A percentile compares a stretch with the other conserved stretches of the same genome.
Evolutionary conservation across 1,140 invertebrate genomes (phyloP).

Genomic region (Schlechtendalia chinensis): DNA sequence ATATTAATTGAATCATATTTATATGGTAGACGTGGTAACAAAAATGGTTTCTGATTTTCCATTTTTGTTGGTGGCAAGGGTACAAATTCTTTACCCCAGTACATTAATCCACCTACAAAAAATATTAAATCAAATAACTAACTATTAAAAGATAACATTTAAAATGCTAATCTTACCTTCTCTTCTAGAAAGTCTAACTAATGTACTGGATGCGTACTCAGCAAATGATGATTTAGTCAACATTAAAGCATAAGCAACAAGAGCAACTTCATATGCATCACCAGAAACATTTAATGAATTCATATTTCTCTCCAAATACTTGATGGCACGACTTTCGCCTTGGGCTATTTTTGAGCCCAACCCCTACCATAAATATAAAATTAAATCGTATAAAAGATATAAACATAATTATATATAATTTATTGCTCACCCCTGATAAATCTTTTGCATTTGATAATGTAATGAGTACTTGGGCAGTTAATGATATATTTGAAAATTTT

Average conservation of each 20-base stretch:
- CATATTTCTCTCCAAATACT: slow-evolving; percentile 83
- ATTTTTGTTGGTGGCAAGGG: slow-evolving; percentile 77
- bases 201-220: slow-evolving; percentile 76
- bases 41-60: slow-evolving; percentile 87
- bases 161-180: slow-evolving; percentile 60
- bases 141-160: slow-evolving; percentile 21
- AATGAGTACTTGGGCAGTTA: slow-evolving; percentile 87
- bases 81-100: slow-evolving; percentile 78
- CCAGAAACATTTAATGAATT: slow-evolving; percentile 69
- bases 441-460: slow-evolving; percentile 80
- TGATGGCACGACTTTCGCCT: slow-evolving; percentile 68
- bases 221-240: slow-evolving; percentile 74
- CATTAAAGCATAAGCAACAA: slow-evolving; percentile 83
- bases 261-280: slow-evolving; percentile 79
- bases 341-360: slow-evolving; percentile 70
- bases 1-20: slow-evolving; percentile 89
- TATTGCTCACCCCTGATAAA: slow-evolving; percentile 65
- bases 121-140: slow-evolving; percentile 50
- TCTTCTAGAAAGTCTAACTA: slow-evolving; percentile 65
- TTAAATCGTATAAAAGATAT: background rate
- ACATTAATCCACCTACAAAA: slow-evolving; percentile 69
- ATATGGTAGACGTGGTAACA: slow-evolving; percentile 81
- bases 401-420: background rate
- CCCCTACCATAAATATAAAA: slow-evolving; percentile 57
- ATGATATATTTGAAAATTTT: slow-evolving; percentile 73